Percentiles rank a stretch among this genome's conserved stretches.
Conservation (phyloP, 2,797 vertebrate species). For the Sternotherus odoratus region DNA sequence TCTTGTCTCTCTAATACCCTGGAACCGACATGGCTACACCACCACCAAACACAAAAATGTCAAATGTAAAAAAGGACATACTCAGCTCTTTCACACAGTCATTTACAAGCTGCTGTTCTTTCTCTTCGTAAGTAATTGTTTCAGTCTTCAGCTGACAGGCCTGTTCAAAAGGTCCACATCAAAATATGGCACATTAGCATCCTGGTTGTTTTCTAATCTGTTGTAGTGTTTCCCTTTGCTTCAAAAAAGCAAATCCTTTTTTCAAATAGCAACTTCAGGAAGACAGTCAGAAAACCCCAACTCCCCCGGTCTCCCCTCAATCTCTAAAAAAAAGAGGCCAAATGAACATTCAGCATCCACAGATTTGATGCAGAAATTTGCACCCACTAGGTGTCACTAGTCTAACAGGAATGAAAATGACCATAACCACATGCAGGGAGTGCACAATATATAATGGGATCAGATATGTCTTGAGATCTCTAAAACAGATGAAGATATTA, state of each 20-base stretch:
- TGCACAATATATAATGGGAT: background rate
- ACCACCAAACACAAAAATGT: background rate
- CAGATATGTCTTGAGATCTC: background rate
- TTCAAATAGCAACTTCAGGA: slow-evolving; percentile 22
- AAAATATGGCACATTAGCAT: slow-evolving; percentile 41
- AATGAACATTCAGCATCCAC: background rate
- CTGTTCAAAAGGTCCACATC: slow-evolving; percentile 77
- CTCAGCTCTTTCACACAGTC: slow-evolving; percentile 98
- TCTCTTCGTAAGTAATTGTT: slow-evolving; percentile 96
- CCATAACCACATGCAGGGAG: background rate
- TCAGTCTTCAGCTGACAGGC: slow-evolving; percentile 96
- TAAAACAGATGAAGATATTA: background rate
- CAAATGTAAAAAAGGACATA: slow-evolving; percentile 78
- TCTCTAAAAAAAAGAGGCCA: background rate
- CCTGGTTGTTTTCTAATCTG: slow-evolving; percentile 37
- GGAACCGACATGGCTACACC: background rate
- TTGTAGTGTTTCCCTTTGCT: slow-evolving; percentile 38
- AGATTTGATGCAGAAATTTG: background rate
- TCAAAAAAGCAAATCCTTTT: slow-evolving; percentile 40
- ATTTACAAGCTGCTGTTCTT: slow-evolving; percentile 97
- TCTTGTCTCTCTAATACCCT: background rate
- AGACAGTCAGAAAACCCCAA: background rate
- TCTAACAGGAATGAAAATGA: background rate
- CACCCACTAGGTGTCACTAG: slow-evolving; percentile 61
- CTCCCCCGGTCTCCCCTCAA: background rate